Evolutionary conservation across 2,888 invertebrate genomes (phyloP).

Genomic region (Cabera pusaria): DNA sequence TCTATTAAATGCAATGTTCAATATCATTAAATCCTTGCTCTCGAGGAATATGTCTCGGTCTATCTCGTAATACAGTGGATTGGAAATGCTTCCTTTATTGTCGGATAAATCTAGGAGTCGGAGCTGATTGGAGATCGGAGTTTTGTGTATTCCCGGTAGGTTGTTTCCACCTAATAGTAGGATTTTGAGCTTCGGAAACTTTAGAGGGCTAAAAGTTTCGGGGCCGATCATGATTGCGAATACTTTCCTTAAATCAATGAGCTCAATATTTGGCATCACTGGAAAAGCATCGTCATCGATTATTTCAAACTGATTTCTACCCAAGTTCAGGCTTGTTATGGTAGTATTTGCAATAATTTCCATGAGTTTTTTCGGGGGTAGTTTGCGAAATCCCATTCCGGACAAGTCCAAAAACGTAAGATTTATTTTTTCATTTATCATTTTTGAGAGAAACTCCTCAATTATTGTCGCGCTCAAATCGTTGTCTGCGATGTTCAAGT

Average conservation of each 20-base stretch:
- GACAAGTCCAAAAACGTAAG: slow-evolving; percentile 74
- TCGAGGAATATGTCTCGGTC: slow-evolving; percentile 73
- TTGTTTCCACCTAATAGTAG: slow-evolving; percentile 79
- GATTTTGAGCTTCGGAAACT: slow-evolving; percentile 77
- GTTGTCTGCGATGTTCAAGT: slow-evolving; percentile 80
- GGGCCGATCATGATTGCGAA: slow-evolving; percentile 69
- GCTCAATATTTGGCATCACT: slow-evolving; percentile 76
- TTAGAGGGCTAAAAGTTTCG: slow-evolving; percentile 67
- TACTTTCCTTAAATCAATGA: slow-evolving; percentile 81
- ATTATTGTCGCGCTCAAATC: slow-evolving; percentile 70
- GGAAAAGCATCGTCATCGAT: slow-evolving; percentile 79
- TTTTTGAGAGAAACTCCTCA: slow-evolving; percentile 59
- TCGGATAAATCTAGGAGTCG: slow-evolving; percentile 76
- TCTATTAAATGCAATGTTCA: slow-evolving; percentile 81
- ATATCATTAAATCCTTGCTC: slow-evolving; percentile 66
- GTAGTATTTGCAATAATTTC: slow-evolving; percentile 75
- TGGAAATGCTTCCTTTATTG: slow-evolving; percentile 67
- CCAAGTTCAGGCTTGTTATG: slow-evolving; percentile 70
- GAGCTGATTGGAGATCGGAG: slow-evolving; percentile 72
- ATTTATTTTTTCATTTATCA: slow-evolving; percentile 59
- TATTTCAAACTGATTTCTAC: slow-evolving; percentile 82
- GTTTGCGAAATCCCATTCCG: slow-evolving; percentile 78
- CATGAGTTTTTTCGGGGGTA: slow-evolving; percentile 70
- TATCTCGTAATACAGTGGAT: slow-evolving; percentile 76
- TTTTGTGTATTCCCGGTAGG: slow-evolving; percentile 76